Conservation (phyloP, 2,888 invertebrate species). For the Pedicia rivosa region DNA sequence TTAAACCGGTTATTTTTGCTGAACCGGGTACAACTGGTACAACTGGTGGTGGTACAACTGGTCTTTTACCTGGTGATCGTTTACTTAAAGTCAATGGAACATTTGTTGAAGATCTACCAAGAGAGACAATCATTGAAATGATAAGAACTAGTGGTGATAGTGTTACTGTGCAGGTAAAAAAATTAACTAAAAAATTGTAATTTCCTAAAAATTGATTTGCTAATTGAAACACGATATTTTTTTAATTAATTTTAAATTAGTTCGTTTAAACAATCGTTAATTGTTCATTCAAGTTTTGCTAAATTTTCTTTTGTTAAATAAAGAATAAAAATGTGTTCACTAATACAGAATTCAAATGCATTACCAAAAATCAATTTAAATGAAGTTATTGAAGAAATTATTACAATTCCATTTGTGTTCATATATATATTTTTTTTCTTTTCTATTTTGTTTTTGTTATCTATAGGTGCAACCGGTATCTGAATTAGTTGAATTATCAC, state of each 20-base stretch:
- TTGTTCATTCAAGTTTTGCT: too few species aligned
- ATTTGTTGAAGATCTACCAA: conserved; percentile 65
- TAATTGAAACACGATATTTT: too few species aligned
- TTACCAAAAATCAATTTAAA: too few species aligned
- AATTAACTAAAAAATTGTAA: too few species aligned
- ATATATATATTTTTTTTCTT: conserved; percentile 6
- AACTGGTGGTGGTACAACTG: conserved; percentile 55
- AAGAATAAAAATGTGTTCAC: too few species aligned
- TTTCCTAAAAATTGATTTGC: too few species aligned
- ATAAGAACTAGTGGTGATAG: conserved; percentile 72
- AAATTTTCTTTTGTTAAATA: too few species aligned
- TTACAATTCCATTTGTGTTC: neutral
- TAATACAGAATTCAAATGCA: too few species aligned
- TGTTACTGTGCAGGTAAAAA: conserved; percentile 67
- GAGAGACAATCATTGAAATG: conserved; percentile 87
- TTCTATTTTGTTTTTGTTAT: too few species aligned
- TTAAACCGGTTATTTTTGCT: conserved; percentile 63
- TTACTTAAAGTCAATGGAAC: conserved; percentile 81
- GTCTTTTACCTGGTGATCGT: conserved; percentile 86
- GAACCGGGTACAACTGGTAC: conserved; percentile 69
- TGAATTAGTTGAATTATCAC: conserved; percentile 77
- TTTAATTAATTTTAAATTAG: too few species aligned
- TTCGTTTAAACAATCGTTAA: too few species aligned
- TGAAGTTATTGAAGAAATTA: neutral
- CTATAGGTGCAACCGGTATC: conserved; percentile 82